Evolutionary conservation across 2,797 vertebrate genomes (phyloP).

Genomic region (Sandelia bainsii): DNA sequence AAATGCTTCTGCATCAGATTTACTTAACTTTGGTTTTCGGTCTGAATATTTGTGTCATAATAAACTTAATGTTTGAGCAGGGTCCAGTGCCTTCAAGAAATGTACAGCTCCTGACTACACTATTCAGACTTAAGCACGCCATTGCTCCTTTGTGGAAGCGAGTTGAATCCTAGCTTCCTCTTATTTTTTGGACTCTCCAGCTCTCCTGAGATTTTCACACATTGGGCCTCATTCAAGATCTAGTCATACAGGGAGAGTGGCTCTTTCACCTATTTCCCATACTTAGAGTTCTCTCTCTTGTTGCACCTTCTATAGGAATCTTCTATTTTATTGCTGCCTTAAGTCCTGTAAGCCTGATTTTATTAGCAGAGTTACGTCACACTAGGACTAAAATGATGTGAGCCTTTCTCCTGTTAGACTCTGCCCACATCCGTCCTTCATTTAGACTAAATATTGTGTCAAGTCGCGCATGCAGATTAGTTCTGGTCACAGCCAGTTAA

Average conservation of each 20-base stretch:
- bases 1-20: constrained; percentile 4
- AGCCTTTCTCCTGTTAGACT: not conserved
- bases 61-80: constrained; percentile 37
- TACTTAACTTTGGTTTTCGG: constrained; percentile 3
- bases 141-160: no score
- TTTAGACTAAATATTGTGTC: constrained; percentile 1
- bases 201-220: no score
- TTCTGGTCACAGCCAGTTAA: not conserved
- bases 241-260: no score
- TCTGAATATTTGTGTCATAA: constrained; percentile 50
- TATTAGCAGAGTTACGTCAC: not conserved
- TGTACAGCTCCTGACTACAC: not conserved
- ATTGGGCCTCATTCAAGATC: no score
- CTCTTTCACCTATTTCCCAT: no score
- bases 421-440: not conserved
- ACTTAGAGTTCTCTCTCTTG: no score
- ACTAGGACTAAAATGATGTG: not conserved
- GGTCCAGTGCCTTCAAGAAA: constrained; percentile 11
- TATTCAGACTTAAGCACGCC: no score
- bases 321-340: no score
- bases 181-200: no score
- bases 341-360: no score
- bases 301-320: no score
- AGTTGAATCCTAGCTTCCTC: no score
- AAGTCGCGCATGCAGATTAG: not conserved